Base-by-base conservation (phyloP, 2,113 vertebrate genomes). In the Gulo gulo region DNA sequence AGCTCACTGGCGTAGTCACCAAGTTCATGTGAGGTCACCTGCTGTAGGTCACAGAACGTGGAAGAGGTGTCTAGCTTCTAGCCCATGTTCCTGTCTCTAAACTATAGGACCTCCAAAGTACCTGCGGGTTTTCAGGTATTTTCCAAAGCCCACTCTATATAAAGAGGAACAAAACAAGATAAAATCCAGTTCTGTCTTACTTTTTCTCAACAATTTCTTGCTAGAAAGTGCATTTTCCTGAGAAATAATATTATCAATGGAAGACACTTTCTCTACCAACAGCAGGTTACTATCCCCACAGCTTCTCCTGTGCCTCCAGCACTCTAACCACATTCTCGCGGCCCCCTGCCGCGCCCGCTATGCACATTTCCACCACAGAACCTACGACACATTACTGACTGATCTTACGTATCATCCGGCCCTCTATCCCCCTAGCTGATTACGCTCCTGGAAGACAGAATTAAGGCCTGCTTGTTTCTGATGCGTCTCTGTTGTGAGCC, bases 211-310 rank as follows among this genome's bases (percentile, higher is more conserved):
- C 61, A 80, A 69, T 63, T 67, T 94, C 67, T 88, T 93, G 69
- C 47, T 94, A 63, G 50, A 92, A 73, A 95, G n/a, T 57, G 65
- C 7, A 4, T 39, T 92, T 83, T 95, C 74, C 87, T 91, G 29
- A 95, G 85, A 90, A 90, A 29, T 20, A 36, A 13, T 26, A 6
- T 81, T 61, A 34, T 6, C 36, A 84, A 5, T 8, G n/a, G 29
- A 59, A 94, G 57, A 80, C 20, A 7, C 34, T 15, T 52, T 85
- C 65, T 93, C 84, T 29, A 85, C 39, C 52, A 15, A 93, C 7
- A 57, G 57, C 23, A 91, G 76, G 47, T 67, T 67, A 15, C 55
- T 79, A 20, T 14, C 31, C 74, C 65, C 36, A 1, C 0, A 78
- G 83, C 71, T 61, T 47, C n/a, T 88, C 61, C 67, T 90, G 23